phyloP scores from a whole-genome alignment of 1,140 invertebrate species.

The Atta texana region DNA sequence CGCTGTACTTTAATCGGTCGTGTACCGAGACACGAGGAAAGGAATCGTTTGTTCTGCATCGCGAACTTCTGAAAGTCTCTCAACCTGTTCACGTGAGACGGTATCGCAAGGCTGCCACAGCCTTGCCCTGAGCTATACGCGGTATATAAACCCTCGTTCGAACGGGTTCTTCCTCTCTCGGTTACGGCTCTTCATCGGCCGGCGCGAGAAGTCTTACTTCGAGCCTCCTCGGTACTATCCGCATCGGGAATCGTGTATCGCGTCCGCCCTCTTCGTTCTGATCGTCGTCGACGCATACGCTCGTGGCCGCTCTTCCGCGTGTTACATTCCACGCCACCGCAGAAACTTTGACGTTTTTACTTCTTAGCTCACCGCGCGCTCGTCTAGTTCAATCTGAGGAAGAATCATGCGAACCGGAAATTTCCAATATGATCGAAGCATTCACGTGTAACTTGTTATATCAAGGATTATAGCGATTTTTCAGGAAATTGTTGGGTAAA shows the following conservation, averaged over 20 bases:
- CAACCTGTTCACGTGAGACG: constrained; percentile 76
- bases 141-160: constrained; percentile 77
- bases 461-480: constrained; percentile 1
- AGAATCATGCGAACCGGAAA: constrained; percentile 45
- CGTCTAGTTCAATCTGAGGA: constrained; percentile 47
- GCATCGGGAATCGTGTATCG: constrained; percentile 61
- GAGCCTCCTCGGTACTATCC: constrained; percentile 70
- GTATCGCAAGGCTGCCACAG: constrained; percentile 76
- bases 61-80: constrained; percentile 72
- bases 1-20: constrained; percentile 70
- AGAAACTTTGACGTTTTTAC: constrained; percentile 52
- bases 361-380: constrained; percentile 19
- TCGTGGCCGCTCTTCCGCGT: constrained; percentile 47
- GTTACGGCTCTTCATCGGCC: constrained; percentile 72
- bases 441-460: constrained; percentile 26
- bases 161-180: constrained; percentile 75
- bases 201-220: constrained; percentile 73
- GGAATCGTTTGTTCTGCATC: constrained; percentile 78
- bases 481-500: neutral
- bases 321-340: constrained; percentile 48
- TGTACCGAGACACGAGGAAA: constrained; percentile 66
- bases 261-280: constrained; percentile 62
- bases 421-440: constrained; percentile 27
- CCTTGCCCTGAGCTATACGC: constrained; percentile 77
- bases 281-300: constrained; percentile 61